A percentile compares a stretch with the other conserved stretches of the same genome.
Conservation (phyloP, 2,113 vertebrate genomes). For the Nyctereutes procyonoides region DNA sequence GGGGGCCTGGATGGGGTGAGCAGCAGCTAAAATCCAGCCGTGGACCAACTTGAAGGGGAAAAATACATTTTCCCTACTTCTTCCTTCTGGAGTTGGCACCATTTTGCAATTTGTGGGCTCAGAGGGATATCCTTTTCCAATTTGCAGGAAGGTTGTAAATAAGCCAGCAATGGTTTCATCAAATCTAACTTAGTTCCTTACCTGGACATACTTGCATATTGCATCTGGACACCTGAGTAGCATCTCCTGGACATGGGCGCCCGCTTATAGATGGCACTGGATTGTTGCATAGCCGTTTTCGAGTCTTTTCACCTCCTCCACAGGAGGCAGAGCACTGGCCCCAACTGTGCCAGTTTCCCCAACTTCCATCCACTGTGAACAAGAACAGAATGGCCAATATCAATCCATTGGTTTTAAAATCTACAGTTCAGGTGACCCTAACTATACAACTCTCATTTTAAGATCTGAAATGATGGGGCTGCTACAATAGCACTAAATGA, state of each 20-base stretch:
- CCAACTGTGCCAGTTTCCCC: slow-evolving; percentile 96
- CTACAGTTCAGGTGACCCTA: not conserved
- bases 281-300: slow-evolving; percentile 90
- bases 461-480: not conserved
- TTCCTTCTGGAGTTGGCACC: not conserved
- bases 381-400: not conserved
- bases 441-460: not conserved
- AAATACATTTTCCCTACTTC: not conserved
- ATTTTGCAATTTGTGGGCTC: not conserved
- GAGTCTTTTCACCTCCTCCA: slow-evolving; percentile 92
- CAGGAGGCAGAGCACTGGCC: slow-evolving; percentile 93
- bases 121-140: not conserved
- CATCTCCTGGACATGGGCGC: slow-evolving; percentile 93
- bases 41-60: not conserved
- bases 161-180: not conserved
- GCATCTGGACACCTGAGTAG: slow-evolving; percentile 94
- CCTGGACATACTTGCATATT: slow-evolving; percentile 94
- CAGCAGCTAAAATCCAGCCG: not conserved
- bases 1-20: not conserved
- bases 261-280: slow-evolving; percentile 88
- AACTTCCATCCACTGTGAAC: slow-evolving; percentile 93
- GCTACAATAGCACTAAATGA: not conserved
- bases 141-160: not conserved
- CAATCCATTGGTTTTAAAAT: not conserved
- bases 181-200: slow-evolving; percentile 67